phyloP scores from a whole-genome alignment of 2,113 vertebrate genomes.

The Mionectes macconnelli region DNA sequence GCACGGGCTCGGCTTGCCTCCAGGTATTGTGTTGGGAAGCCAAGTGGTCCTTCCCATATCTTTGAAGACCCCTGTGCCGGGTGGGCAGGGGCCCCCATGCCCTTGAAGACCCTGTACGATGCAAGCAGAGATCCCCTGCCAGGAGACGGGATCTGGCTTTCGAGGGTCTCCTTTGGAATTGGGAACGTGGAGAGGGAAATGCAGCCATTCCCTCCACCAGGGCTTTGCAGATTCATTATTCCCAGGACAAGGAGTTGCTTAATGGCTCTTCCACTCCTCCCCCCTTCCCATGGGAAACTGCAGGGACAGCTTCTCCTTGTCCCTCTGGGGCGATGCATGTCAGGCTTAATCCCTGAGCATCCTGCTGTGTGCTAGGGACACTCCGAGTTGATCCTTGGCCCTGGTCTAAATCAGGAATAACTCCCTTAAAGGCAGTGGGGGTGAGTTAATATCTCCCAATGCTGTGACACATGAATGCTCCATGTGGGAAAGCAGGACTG shows the following conservation, averaged over 20 bases:
- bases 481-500: neutral
- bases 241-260: neutral
- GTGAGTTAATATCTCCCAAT: rapidly evolving
- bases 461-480: rapidly evolving
- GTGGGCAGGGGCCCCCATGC: neutral
- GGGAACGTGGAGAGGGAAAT: neutral
- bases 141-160: neutral
- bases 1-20: neutral
- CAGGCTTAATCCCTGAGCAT: neutral
- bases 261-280: neutral
- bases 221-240: conserved; percentile 19
- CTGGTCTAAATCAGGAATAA: neutral
- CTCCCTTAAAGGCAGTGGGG: neutral
- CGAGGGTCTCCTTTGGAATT: neutral
- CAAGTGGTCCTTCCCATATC: neutral
- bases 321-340: neutral
- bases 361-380: neutral
- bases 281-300: conserved; percentile 7
- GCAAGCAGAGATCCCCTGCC: neutral
- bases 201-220: neutral
- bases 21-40: neutral
- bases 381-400: neutral
- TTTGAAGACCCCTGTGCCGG: neutral
- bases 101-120: neutral
- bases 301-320: conserved; percentile 10